A percentile compares a stretch with the other conserved stretches of the same genome.
Conservation (phyloP, 2,797 vertebrate species). For the Rhabdomys pumilio region DNA sequence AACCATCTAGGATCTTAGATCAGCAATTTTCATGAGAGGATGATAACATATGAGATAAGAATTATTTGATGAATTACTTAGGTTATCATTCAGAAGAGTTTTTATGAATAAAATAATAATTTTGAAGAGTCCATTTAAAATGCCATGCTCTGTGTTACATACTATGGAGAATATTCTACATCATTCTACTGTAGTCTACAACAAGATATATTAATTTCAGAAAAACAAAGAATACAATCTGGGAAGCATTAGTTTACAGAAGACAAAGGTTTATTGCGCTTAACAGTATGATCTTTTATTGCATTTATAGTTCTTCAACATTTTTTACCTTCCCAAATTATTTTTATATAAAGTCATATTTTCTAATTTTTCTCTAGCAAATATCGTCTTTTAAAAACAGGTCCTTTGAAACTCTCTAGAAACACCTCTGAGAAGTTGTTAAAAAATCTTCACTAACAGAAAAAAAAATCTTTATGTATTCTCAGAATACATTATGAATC, state of each 20-base stretch:
- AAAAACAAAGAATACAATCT: background rate
- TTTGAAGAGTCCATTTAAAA: background rate
- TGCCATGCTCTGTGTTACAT: too few species aligned
- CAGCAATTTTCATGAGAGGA: background rate
- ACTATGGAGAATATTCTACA: background rate
- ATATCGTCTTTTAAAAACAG: background rate
- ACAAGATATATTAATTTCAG: background rate
- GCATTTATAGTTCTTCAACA: too few species aligned
- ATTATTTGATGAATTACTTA: background rate
- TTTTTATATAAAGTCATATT: background rate
- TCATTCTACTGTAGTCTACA: background rate
- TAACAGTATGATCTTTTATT: background rate
- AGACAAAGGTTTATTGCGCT: background rate
- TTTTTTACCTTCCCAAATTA: background rate
- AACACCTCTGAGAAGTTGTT: background rate
- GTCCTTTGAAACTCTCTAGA: background rate
- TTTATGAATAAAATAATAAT: background rate
- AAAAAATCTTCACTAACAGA: background rate
- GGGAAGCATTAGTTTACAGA: background rate
- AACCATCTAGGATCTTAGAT: background rate
- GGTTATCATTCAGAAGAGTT: background rate
- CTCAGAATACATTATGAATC: background rate
- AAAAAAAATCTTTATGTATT: slow-evolving; percentile 8
- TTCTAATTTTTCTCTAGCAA: background rate
- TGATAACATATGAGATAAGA: background rate